Evolutionary conservation across 2,113 vertebrate genomes (phyloP).

Genomic region (Brachypodius melanocephalos): DNA sequence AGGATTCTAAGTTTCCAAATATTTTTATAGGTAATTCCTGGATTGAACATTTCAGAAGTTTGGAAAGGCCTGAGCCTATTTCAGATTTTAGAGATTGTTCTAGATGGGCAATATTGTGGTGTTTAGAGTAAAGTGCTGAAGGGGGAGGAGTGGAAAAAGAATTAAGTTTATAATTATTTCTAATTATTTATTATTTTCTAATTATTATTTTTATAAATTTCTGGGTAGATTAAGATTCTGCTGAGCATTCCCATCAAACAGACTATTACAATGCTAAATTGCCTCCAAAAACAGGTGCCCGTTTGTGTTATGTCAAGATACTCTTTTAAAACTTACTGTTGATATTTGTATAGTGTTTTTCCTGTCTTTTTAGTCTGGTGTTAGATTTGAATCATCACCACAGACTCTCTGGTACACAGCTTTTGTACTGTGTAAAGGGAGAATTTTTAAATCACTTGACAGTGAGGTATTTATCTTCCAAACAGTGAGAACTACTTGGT

Average conservation of each 20-base stretch:
- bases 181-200: too few species aligned
- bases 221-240: background rate
- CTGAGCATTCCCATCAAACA: background rate
- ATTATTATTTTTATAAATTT: too few species aligned
- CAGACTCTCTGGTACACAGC: background rate
- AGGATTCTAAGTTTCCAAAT: background rate
- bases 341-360: background rate
- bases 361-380: background rate
- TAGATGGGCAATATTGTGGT: background rate
- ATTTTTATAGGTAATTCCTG: background rate
- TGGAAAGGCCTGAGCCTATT: background rate
- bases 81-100: background rate
- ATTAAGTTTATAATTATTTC: background rate
- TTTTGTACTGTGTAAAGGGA: background rate
- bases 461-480: slow-evolving; percentile 12
- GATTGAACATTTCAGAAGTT: background rate
- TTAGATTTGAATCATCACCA: background rate
- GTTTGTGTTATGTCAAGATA: background rate
- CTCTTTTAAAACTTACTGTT: background rate
- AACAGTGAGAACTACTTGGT: slow-evolving; percentile 96
- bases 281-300: background rate
- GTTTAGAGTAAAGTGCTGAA: background rate
- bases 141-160: accelerated
- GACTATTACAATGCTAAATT: background rate
- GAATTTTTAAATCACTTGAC: background rate